Percentiles rank a stretch among this genome's conserved stretches.
These are phyloP conservation scores for Aegotheles bennettii DNA, from an alignment of 2,113 vertebrate genomes.

Conservation along the genomic window DNA sequence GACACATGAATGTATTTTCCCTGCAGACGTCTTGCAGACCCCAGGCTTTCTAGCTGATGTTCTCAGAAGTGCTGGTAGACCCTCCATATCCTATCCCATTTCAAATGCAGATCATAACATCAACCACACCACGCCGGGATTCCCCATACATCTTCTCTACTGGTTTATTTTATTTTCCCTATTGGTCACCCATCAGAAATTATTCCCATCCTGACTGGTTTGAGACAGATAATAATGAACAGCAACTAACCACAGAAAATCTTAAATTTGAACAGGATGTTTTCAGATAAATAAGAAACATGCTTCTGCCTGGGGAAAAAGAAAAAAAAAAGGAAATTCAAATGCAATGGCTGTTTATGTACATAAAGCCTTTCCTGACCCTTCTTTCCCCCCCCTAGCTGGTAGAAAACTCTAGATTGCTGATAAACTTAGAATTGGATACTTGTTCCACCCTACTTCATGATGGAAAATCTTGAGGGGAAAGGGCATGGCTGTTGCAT, in stretches of 20 bases:
- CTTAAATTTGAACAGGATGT: slow-evolving; percentile 36
- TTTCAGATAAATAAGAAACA: slow-evolving; percentile 50
- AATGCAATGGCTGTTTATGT: background rate
- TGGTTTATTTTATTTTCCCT: slow-evolving; percentile 37
- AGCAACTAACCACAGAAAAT: slow-evolving; percentile 3
- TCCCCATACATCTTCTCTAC: background rate
- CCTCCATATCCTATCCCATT: background rate
- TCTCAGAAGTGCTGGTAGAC: background rate
- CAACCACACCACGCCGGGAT: background rate
- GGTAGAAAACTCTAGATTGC: background rate
- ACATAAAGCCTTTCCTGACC: background rate
- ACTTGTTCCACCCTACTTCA: background rate
- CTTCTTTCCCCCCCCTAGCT: background rate
- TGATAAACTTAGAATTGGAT: background rate
- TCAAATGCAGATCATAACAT: background rate
- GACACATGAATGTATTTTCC: background rate
- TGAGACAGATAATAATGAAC: slow-evolving; percentile 9
- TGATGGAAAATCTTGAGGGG: background rate
- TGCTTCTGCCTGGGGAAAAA: background rate
- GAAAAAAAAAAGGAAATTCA: background rate
- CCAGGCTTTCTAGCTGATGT: background rate
- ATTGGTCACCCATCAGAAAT: background rate
- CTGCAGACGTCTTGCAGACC: background rate
- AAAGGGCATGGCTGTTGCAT: background rate
- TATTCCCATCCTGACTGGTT: background rate